These are phyloP conservation scores for Eulemur macaco DNA, from an alignment of 2,113 vertebrate genomes.

Conservation along the genomic window DNA sequence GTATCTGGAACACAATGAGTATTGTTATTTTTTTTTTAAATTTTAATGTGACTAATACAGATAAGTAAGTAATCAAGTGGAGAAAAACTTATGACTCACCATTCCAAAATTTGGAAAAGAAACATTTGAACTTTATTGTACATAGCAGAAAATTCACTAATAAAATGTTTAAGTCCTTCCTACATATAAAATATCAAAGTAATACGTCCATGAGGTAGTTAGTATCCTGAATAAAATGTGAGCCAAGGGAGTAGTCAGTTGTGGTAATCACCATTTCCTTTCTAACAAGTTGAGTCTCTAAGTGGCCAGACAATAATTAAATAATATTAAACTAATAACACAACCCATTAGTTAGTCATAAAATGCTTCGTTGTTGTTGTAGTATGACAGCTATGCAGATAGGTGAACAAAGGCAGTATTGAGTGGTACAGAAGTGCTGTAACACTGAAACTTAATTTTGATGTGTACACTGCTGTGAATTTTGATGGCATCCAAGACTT, in stretches of 20 bases:
- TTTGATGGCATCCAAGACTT: neutral
- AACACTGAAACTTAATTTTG: neutral
- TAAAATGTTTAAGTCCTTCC: neutral
- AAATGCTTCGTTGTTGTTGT: neutral
- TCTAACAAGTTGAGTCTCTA: neutral
- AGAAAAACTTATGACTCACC: neutral
- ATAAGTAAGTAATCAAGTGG: neutral
- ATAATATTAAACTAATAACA: neutral
- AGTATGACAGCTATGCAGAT: neutral
- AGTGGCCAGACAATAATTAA: slow-evolving; percentile 23
- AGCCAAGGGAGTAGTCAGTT: neutral
- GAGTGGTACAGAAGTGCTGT: neutral
- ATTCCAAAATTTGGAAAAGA: neutral
- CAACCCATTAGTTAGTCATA: neutral
- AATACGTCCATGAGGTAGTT: neutral
- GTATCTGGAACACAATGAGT: neutral
- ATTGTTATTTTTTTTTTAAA: neutral
- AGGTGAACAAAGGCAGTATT: neutral
- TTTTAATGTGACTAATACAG: neutral
- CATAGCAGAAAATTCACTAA: neutral
- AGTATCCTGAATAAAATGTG: neutral
- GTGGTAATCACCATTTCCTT: slow-evolving; percentile 42
- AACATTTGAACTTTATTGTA: neutral
- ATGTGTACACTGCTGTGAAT: neutral
- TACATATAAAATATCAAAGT: neutral